phyloP scores from a whole-genome alignment of 1,140 invertebrate genomes.

The Drosophila sechellia region DNA sequence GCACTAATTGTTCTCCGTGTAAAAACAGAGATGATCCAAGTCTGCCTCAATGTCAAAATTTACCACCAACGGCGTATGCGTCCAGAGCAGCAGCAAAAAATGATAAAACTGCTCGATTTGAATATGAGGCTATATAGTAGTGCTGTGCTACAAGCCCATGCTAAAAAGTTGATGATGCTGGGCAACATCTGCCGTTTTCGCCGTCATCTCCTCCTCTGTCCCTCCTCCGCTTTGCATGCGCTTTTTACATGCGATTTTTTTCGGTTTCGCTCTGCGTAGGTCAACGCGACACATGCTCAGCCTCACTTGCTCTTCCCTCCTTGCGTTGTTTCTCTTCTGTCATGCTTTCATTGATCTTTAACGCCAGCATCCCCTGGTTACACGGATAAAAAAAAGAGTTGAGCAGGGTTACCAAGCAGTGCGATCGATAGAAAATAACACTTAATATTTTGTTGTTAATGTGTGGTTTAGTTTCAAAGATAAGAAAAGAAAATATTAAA shows the following conservation, averaged over 20 bases:
- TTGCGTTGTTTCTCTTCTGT: conserved; percentile 30
- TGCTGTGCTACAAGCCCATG: conserved; percentile 21
- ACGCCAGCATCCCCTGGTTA: conserved; percentile 62
- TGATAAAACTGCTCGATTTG: conserved; percentile 68
- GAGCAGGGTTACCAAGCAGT: too few species aligned
- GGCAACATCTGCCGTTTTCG: conserved; percentile 72
- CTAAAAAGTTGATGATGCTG: conserved; percentile 40
- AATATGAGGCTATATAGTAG: conserved; percentile 38
- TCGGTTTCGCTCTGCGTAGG: conserved; percentile 72
- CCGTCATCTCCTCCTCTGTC: conserved; percentile 44
- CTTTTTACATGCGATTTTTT: conserved; percentile 60
- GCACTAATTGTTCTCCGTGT: conserved; percentile 2
- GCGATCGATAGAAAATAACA: neutral
- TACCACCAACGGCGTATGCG: conserved; percentile 79
- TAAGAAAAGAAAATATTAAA: too few species aligned
- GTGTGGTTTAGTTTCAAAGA: too few species aligned
- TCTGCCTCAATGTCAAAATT: conserved; percentile 52
- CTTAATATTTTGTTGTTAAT: too few species aligned
- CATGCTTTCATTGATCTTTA: conserved; percentile 77
- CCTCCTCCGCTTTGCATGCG: conserved; percentile 61
- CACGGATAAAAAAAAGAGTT: conserved; percentile 17
- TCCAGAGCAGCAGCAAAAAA: conserved; percentile 48
- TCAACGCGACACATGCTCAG: conserved; percentile 77
- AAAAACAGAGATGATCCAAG: conserved; percentile 31
- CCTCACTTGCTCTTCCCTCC: conserved; percentile 40